Base-by-base conservation (phyloP, 2,113 vertebrate genomes). In the Thunnus maccoyii region DNA sequence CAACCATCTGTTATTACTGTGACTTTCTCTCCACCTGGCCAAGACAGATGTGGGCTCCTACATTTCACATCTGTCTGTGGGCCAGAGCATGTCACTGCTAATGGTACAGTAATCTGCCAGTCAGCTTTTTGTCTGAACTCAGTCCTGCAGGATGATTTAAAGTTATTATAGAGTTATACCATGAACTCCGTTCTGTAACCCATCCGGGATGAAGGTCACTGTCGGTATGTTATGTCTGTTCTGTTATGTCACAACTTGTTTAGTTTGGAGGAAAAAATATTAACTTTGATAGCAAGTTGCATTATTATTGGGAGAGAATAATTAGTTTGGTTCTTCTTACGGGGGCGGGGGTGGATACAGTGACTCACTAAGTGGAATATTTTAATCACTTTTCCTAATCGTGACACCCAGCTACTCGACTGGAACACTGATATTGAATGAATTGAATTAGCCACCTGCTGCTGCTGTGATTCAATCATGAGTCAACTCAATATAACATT, bases 371-470 rank as follows among this genome's bases (percentile, higher is more conserved):
- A 41, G 46, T 44, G 64, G 61, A 79, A 83, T 54, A 82, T 64
- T 70, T 22, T 12, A 80, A 73, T 72, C 13, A 15, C 8, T 63
- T 76, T 80, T 63, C 56, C 27, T 69, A 25, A 73, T 70, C 32
- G 27, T 55, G 44, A 16, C 30, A 4, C 61, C 4, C 47, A 30
- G 76, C 54, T 58, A 84, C 71, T 71, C 4, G 2, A 71, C 46
- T 47, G 72, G 46, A 84, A 79, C 72, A 76, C 22, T 65, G 60
- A 78, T 41, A 60, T 51, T 68, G 25, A 76, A 74, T 64, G 10
- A 82, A 90, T 16, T 69, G n/a, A 75, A 79, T 83, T 50, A 80
- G 54, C 84, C 83, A 80, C 84, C 76, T 81, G 78, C 50, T 73
- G 73, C 60, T 76, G 25, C 52, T 61, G 69, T 66, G 67, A 78